Base-by-base conservation (phyloP, 1,140 invertebrate genomes). In the Sminthurinus signatus region DNA sequence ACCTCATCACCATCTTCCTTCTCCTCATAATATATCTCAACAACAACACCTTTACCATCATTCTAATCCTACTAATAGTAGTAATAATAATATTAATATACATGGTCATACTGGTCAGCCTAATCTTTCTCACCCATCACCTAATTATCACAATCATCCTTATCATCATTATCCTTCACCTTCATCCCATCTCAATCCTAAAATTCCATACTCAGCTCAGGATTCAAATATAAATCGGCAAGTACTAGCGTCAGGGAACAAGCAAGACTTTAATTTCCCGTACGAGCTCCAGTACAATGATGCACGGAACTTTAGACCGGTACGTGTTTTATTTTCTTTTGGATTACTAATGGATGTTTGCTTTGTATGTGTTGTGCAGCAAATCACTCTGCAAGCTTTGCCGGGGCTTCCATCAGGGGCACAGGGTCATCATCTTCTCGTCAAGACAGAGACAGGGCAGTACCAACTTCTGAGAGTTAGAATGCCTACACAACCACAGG, bases 371-470 rank as follows among this genome's bases (percentile, higher is more conserved):
- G 66, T 76, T 81, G 80, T 84, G 78, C 73, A 83, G 86, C 75
- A 75, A 71, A 88, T 92, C 79, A 89, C 88, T 67, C 81, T 93
- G 75, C 86, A 92, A 83, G 84, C 86, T 76, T 81, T 89, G 68
- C 89, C 88, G 79, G 86, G 83, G 75, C 83, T 89, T 72, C 88
- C 85, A 79, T 85, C 85, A 74, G 90, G 86, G 76, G 87, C 86
- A 78, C 89, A 85, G 76, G 87, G 88, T 73, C 88, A 90, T 63
- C 68, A 72, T 67, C 67, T 72, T 55, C 67, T 72, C 62, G 70
- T 72, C 48, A 72, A 95, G 81, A 95, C 92, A 75, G 93, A 96
- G 81, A 93, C 90, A 83, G 93, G 93, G 69, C 89, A 93, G 75
- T 91, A 88, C 79, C 91, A 96, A 78, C 80, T 96, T 73, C 80